Evolutionary conservation across 2,113 vertebrate species (phyloP), one percentile per base, ranked within the genome.

Genomic region (Ranitomeya variabilis): DNA sequence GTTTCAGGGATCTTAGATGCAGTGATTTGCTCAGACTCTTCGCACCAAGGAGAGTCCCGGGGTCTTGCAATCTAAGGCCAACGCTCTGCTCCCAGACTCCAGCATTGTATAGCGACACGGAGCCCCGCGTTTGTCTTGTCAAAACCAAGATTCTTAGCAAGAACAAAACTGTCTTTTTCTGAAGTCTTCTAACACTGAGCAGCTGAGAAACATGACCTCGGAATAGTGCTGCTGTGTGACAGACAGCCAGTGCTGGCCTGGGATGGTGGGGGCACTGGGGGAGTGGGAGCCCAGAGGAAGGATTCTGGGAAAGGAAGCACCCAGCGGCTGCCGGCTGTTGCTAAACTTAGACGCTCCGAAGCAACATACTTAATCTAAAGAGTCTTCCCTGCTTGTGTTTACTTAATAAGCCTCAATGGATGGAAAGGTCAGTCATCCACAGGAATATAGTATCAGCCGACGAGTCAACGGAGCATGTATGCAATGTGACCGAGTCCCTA

Each of bases 181-280:
- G 81, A 79, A 83, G 51, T 67, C 51, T 31, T 51, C 87, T 64
- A 69, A 85, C 82, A 85, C 57, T 60, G 59, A 89, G 81, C 87
- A 78, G 82, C 81, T 89, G 81, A 94, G 97, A 97, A 97, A 97
- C 94, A 97, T 95, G 95, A 96, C 95, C 96, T 97, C 93, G 95
- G 94, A 92, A 95, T 94, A 94, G 93, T 95, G 94, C 95, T 95
- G 94, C 92, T 93, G 93, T 91, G 91, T 93, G 92, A 94, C 92
- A 93, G 94, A 93, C 93, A 94, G 96, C 95, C 94, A 95, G 96
- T 96, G 96, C 95, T 95, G 93, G 92, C 94, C 91, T 90, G 94
- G 93, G 87, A 90, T 91, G 93, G 93, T 94, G 93, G 93, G 93
- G 94, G 94, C 66, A 91, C 90, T 60, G 89, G 57, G 74, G 87